Evolutionary conservation across 2,113 vertebrate genomes (phyloP).

Genomic region (Alosa alosa): DNA sequence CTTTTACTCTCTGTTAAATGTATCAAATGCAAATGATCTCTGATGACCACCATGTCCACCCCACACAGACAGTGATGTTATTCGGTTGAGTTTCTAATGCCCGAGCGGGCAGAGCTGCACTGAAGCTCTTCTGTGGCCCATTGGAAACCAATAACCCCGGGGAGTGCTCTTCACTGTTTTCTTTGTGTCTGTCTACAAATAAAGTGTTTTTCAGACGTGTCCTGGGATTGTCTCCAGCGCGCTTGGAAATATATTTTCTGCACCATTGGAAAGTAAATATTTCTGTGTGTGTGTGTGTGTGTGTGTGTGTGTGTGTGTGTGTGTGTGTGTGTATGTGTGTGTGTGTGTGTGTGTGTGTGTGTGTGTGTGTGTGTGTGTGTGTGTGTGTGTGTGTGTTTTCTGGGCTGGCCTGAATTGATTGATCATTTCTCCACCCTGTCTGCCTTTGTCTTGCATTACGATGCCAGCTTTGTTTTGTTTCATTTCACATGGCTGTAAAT

Average conservation of each 20-base stretch:
- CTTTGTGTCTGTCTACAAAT: neutral
- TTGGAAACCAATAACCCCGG: constrained; percentile 2
- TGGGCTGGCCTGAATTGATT: neutral
- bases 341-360: neutral
- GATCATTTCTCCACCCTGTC: constrained; percentile 2
- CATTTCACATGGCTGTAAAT: neutral
- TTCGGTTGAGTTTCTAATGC: neutral
- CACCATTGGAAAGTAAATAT: constrained; percentile 8
- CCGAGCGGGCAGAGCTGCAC: neutral
- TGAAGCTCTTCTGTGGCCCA: neutral
- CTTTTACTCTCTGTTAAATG: neutral
- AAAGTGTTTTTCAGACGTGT: neutral
- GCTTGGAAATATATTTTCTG: constrained; percentile 8
- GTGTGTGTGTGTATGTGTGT: neutral
- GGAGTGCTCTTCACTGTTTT: neutral
- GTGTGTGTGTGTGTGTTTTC: neutral
- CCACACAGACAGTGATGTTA: neutral
- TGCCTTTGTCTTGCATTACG: neutral
- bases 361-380: neutral
- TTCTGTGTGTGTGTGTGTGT: neutral
- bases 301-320: neutral
- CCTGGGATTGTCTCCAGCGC: neutral
- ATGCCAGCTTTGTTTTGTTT: neutral
- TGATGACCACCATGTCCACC: neutral
- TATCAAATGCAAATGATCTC: neutral